Conservation (phyloP, 2,888 invertebrate genomes). For the Aleiodes alternator region DNA sequence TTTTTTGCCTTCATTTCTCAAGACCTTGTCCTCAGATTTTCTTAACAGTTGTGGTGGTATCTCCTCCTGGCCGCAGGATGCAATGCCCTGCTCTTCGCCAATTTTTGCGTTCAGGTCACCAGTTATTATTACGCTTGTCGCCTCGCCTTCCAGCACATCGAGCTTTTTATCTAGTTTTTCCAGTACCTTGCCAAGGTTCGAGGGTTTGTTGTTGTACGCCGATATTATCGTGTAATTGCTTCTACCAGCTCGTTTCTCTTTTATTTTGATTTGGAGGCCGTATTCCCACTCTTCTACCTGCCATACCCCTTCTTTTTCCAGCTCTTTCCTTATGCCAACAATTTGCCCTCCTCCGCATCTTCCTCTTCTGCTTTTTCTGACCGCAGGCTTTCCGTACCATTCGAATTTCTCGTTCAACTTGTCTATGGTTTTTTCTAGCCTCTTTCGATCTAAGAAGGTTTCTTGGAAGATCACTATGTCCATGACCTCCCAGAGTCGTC, state of each 20-base stretch:
- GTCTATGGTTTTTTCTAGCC: not conserved
- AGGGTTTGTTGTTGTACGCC: not conserved
- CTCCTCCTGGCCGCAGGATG: not conserved
- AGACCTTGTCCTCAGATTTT: not conserved
- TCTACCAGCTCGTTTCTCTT: not conserved
- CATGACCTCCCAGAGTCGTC: not conserved
- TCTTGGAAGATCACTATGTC: not conserved
- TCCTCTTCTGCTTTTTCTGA: not conserved
- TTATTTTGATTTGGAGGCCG: not conserved
- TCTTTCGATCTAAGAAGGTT: not conserved
- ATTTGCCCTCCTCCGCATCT: constrained; percentile 9
- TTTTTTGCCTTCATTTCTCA: not conserved
- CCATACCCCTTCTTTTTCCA: not conserved
- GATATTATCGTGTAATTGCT: constrained; percentile 5
- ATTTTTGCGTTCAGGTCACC: not conserved
- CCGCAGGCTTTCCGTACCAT: not conserved
- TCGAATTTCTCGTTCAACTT: not conserved
- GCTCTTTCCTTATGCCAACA: not conserved
- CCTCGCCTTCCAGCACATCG: not conserved
- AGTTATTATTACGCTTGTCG: not conserved
- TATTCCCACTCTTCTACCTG: not conserved
- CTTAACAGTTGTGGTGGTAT: no score
- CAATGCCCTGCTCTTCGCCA: not conserved
- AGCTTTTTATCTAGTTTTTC: not conserved
- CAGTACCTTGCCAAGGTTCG: not conserved